phyloP scores from a whole-genome alignment of 2,113 vertebrate species.

The Nasalis larvatus region DNA sequence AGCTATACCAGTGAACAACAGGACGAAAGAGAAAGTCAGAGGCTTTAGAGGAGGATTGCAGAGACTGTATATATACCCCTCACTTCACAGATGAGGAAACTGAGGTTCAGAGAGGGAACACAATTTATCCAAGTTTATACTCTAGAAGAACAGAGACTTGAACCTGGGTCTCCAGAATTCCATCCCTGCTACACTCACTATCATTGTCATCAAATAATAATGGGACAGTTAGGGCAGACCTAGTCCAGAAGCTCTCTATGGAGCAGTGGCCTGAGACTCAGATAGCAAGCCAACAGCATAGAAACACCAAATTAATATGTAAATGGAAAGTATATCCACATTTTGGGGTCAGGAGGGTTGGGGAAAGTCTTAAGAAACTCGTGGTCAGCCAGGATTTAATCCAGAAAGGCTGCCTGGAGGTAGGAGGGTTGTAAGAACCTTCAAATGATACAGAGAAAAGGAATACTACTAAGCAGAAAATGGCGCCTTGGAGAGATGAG shows the following conservation, averaged over 20 bases:
- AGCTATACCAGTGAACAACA: not conserved
- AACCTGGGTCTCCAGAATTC: not conserved
- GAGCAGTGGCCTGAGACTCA: not conserved
- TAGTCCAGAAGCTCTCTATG: not conserved
- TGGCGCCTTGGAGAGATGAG: not conserved
- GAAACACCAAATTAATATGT: not conserved
- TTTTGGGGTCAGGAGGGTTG: not conserved
- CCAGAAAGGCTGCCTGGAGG: not conserved
- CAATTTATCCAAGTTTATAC: not conserved
- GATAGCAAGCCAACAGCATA: not conserved
- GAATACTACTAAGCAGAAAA: not conserved
- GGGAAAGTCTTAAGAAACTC: not conserved
- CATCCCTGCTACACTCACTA: not conserved
- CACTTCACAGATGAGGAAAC: not conserved
- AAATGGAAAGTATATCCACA: not conserved
- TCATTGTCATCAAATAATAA: not conserved
- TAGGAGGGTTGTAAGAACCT: not conserved
- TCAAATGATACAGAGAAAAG: not conserved
- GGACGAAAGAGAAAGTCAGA: not conserved
- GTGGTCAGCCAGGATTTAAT: not conserved
- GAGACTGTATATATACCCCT: not conserved
- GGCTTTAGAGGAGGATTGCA: not conserved
- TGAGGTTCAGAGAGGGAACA: not conserved
- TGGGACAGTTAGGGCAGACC: not conserved
- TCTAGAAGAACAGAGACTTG: not conserved